phyloP scores from a whole-genome alignment of 2,888 invertebrate species.

The Noctua fimbriata region DNA sequence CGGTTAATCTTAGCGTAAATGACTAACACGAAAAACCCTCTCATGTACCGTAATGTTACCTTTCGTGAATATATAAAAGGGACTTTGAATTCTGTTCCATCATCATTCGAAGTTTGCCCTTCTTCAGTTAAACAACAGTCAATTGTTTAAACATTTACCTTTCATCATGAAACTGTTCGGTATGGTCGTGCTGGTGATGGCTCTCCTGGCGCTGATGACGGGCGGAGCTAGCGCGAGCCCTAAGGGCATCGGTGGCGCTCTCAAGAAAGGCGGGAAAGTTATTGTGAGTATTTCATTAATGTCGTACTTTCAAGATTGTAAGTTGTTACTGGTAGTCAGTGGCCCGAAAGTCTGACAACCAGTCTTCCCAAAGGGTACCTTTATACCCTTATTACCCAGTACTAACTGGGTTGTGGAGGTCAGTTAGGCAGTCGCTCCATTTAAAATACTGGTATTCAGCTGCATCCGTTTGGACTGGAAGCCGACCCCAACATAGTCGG shows the following conservation, averaged over 20 bases:
- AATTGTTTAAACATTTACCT: not conserved
- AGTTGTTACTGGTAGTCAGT: no score
- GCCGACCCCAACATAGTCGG: no score
- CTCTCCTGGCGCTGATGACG: slow-evolving; percentile 42
- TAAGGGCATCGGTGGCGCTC: slow-evolving; percentile 49
- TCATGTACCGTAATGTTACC: not conserved
- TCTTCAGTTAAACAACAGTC: not conserved
- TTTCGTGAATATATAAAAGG: slow-evolving; percentile 27
- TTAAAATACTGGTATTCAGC: no score
- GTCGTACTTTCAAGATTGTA: not conserved
- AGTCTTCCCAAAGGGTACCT: no score
- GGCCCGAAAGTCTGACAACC: no score
- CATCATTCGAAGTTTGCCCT: slow-evolving; percentile 13
- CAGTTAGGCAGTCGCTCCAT: no score
- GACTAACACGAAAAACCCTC: slow-evolving; percentile 41
- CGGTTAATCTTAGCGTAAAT: slow-evolving; percentile 10
- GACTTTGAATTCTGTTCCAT: not conserved
- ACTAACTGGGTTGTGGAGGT: no score
- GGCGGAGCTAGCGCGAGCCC: slow-evolving; percentile 48
- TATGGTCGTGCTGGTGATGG: slow-evolving; percentile 43
- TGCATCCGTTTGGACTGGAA: no score
- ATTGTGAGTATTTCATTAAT: slow-evolving; percentile 62
- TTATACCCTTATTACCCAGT: no score
- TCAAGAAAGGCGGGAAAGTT: slow-evolving; percentile 69
- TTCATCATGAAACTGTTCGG: slow-evolving; percentile 52